Evolutionary conservation across 2,888 invertebrate genomes (phyloP).

Genomic region (Lasioglossum leucozonium): DNA sequence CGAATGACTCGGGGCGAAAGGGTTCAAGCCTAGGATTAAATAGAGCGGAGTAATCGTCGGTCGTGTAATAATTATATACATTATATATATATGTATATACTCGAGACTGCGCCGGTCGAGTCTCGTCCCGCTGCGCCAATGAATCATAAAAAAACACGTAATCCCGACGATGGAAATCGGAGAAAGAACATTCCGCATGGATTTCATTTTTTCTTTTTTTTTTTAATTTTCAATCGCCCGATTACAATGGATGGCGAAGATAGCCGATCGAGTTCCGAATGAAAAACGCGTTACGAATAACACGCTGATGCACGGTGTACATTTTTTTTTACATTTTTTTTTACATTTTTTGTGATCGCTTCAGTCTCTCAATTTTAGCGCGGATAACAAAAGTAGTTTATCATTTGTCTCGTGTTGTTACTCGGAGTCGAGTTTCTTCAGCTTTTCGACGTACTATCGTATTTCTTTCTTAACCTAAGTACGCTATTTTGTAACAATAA

Average conservation of each 20-base stretch:
- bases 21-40: constrained; percentile 66
- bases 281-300: not conserved
- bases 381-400: not conserved
- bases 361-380: not conserved
- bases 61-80: constrained; percentile 65
- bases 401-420: not conserved
- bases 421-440: too few species aligned
- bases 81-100: constrained; percentile 10
- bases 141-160: constrained; percentile 35
- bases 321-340: not conserved
- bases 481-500: too few species aligned
- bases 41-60: constrained; percentile 63
- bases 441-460: too few species aligned
- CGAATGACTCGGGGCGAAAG: constrained; percentile 51
- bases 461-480: too few species aligned
- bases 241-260: not conserved
- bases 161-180: not conserved
- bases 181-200: not conserved
- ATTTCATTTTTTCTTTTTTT: not conserved
- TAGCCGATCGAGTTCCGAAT: not conserved
- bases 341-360: not conserved
- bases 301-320: not conserved
- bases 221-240: not conserved
- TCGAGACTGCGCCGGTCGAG: constrained; percentile 28
- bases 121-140: constrained; percentile 14